Conservation (phyloP, 2,797 vertebrate genomes). For the Synanceia verrucosa region DNA sequence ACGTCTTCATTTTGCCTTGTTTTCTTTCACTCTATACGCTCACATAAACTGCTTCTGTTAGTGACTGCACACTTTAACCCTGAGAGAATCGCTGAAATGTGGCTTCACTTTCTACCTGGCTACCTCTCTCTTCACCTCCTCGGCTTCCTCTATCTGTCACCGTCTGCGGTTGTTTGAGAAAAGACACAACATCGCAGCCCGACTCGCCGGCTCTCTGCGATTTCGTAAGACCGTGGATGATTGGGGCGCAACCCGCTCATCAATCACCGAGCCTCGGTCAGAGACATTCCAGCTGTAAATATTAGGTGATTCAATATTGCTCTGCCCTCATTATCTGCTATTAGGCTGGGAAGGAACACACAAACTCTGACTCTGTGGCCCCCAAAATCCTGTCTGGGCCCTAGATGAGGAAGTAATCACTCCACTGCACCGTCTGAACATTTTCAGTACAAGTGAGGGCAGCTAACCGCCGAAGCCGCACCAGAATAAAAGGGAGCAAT, state of each 20-base stretch:
- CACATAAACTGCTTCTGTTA: neutral
- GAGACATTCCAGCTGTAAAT: conserved; percentile 60
- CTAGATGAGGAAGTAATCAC: conserved; percentile 64
- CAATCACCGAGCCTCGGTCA: conserved; percentile 57
- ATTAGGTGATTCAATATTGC: conserved; percentile 61
- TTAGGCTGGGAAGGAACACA: conserved; percentile 61
- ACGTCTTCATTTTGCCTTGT: neutral
- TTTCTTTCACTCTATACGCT: neutral
- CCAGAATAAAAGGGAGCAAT: conserved; percentile 41
- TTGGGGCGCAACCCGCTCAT: conserved; percentile 61
- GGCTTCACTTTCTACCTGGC: neutral
- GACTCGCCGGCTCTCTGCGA: conserved; percentile 33
- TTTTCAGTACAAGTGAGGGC: conserved; percentile 42
- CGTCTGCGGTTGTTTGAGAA: conserved; percentile 40
- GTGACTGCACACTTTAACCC: neutral
- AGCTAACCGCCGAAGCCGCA: conserved; percentile 33
- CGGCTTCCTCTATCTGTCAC: conserved; percentile 7
- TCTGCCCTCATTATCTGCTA: conserved; percentile 71
- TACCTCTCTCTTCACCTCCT: neutral
- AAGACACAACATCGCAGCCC: conserved; percentile 32
- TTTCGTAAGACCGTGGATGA: conserved; percentile 28
- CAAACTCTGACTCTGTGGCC: conserved; percentile 52
- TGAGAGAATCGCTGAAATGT: neutral
- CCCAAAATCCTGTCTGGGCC: conserved; percentile 37
- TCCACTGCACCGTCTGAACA: conserved; percentile 51